Percentiles rank a stretch among this genome's conserved stretches.
Evolutionary conservation across 2,888 invertebrate genomes (phyloP).

Genomic region (Coleophora flavipennella): DNA sequence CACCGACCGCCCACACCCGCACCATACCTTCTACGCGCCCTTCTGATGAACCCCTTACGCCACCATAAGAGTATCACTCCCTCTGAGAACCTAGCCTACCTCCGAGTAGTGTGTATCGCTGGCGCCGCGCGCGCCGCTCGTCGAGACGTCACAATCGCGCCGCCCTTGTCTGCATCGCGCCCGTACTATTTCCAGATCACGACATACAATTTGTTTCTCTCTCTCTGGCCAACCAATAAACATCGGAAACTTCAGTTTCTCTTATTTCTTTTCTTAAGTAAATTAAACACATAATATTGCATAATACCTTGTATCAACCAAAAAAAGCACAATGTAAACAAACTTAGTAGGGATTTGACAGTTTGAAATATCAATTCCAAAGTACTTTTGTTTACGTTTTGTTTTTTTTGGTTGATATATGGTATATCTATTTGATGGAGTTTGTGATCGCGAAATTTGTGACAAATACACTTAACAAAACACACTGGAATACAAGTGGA

Average conservation of each 20-base stretch:
- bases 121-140: slow-evolving; percentile 10
- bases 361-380: too few relatives aligned
- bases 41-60: not conserved
- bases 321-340: too few relatives aligned
- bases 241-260: slow-evolving; percentile 11
- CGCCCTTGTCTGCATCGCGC: slow-evolving; percentile 8
- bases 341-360: too few relatives aligned
- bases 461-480: slow-evolving; percentile 1
- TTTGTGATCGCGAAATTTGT: too few relatives aligned
- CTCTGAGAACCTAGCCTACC: slow-evolving; percentile 1
- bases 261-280: slow-evolving; percentile 5
- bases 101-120: too few relatives aligned
- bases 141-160: slow-evolving; percentile 5
- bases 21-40: not conserved
- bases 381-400: too few relatives aligned
- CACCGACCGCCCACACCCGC: not conserved
- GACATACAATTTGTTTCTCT: too few relatives aligned
- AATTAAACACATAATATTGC: too few relatives aligned
- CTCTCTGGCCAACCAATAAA: too few relatives aligned
- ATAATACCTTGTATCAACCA: too few relatives aligned
- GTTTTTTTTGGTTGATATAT: too few relatives aligned
- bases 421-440: too few relatives aligned
- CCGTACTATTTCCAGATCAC: slow-evolving; percentile 19
- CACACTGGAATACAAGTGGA: slow-evolving; percentile 15
- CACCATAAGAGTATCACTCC: not conserved